phyloP scores from a whole-genome alignment of 2,888 invertebrate genomes.

The Lasioglossum zephyrum region DNA sequence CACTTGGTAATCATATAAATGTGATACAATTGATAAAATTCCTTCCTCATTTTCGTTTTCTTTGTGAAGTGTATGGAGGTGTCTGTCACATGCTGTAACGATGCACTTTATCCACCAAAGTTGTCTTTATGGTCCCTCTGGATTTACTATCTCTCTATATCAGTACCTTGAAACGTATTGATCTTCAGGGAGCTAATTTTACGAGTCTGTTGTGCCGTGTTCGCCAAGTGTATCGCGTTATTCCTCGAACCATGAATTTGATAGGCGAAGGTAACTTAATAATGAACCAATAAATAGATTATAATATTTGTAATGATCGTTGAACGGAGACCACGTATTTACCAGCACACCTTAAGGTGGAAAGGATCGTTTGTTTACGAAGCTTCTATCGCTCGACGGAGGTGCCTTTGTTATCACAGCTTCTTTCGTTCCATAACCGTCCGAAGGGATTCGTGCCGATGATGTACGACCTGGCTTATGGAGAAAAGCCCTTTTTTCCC shows the following conservation, averaged over 20 bases:
- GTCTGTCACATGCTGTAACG: background rate
- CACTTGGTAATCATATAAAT: too few relatives aligned
- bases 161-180: background rate
- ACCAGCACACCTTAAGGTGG: constrained; percentile 41
- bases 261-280: background rate
- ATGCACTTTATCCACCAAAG: background rate
- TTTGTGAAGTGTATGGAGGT: too few relatives aligned
- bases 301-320: constrained; percentile 20
- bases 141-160: background rate
- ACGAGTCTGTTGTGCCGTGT: background rate
- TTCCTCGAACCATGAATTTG: background rate
- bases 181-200: background rate
- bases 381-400: constrained; percentile 59
- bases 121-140: background rate
- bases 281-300: constrained; percentile 5
- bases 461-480: constrained; percentile 75
- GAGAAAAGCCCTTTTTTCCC: constrained; percentile 72
- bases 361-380: constrained; percentile 69
- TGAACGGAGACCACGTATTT: constrained; percentile 46
- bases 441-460: constrained; percentile 72
- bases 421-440: constrained; percentile 74
- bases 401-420: constrained; percentile 73
- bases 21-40: too few relatives aligned
- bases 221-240: background rate
- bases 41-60: too few relatives aligned